These are phyloP conservation scores for Drosophila repleta DNA, from an alignment of 1,140 invertebrate genomes.

Conservation along the genomic window DNA sequence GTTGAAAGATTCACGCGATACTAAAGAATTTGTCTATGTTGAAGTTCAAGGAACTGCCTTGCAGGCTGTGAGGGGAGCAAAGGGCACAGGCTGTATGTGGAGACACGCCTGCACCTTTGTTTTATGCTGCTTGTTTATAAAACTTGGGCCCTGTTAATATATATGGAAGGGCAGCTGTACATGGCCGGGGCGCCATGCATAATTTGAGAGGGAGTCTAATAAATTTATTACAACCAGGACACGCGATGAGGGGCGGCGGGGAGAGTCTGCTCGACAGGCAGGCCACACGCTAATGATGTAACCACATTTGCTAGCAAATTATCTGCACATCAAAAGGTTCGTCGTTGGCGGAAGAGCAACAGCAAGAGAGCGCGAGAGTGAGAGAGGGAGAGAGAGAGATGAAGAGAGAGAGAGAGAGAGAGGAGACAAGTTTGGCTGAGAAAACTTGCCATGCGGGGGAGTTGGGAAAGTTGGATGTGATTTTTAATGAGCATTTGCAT, in stretches of 20 bases:
- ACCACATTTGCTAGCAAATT: conserved; percentile 80
- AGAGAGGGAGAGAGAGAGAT: neutral
- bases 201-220: conserved; percentile 74
- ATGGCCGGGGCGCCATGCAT: conserved; percentile 55
- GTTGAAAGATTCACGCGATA: conserved; percentile 32
- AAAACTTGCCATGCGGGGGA: conserved; percentile 16
- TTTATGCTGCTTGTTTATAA: conserved; percentile 47
- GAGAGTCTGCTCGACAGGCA: neutral
- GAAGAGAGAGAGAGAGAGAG: neutral
- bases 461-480: conserved; percentile 27
- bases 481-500: conserved; percentile 76
- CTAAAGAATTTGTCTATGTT: conserved; percentile 72
- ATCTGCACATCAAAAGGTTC: conserved; percentile 67
- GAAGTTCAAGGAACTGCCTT: conserved; percentile 72
- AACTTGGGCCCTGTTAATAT: conserved; percentile 53
- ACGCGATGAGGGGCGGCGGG: conserved; percentile 21
- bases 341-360: neutral
- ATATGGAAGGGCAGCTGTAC: conserved; percentile 42
- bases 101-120: conserved; percentile 53
- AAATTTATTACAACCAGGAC: conserved; percentile 71
- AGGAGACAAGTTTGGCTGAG: conserved; percentile 20
- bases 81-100: neutral
- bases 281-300: conserved; percentile 75
- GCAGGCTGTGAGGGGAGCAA: neutral
- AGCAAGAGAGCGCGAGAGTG: too few species aligned